Evolutionary conservation across 2,888 invertebrate genomes (phyloP), one percentile per base, ranked within the genome.

Genomic region (Anarsia innoxiella): DNA sequence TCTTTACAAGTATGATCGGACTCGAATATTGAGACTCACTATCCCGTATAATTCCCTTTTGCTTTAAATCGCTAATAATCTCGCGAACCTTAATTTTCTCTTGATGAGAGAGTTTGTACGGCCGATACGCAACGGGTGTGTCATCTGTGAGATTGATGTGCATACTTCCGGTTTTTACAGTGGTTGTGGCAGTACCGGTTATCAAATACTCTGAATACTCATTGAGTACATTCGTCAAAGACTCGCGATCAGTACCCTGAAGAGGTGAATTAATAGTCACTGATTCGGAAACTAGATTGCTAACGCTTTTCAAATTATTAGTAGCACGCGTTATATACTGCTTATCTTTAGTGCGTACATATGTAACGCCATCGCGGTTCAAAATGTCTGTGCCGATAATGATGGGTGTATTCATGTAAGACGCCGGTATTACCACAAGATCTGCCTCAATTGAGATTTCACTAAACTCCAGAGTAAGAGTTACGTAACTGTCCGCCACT

Each of bases 1-100:
- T 60, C 27, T 42, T 46, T 0, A 49, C 52, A 1, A 56, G 32
- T 3, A 54, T 45, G 9, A 57, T 40, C 1, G 53, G 53, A 32
- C 57, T 55, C 10, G 49, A 37, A 38, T 45, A 58, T 12, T 45
- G 36, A 0, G 56, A 60, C 11, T 40, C 12, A 0, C 40, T 40
- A 12, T 37, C 37, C 2, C 29, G 13, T 19, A 42, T 36, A 26
- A 42, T 29, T 1, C 31, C 35, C 19, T 42, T 42, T 5, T 32
- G 29, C 13, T 28, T 9, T 9, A 42, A 12, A 13, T 39, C 42
- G 9, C 13, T 23, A n/a, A 41, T 28, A 1, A 39, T 42, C 0
- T 36, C 33, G 6, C 42, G 36, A 8, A 42, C 39, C 5, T 26
- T 25, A 1, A 28, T 12, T 10, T 28, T 42, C 11, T 42, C 39